Percentiles rank a stretch among this genome's conserved stretches.
Conservation (phyloP, 2,113 vertebrate genomes). For the Centropus bengalensis region DNA sequence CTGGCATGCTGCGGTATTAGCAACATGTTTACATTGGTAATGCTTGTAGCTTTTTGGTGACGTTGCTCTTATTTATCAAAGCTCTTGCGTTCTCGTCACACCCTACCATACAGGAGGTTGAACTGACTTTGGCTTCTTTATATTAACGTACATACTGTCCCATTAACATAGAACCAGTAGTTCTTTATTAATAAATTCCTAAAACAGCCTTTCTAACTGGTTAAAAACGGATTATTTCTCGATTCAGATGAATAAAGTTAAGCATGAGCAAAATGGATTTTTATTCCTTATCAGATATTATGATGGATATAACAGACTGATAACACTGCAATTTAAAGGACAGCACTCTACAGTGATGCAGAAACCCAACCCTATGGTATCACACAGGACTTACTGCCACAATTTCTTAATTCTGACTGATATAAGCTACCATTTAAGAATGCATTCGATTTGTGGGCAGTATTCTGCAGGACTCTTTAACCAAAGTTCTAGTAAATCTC, state of each 20-base stretch:
- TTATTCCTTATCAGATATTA: background rate
- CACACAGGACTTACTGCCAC: background rate
- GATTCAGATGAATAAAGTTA: background rate
- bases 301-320: background rate
- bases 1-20: background rate
- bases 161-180: background rate
- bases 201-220: background rate
- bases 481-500: background rate
- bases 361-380: background rate
- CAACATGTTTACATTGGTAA: background rate
- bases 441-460: background rate
- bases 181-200: background rate
- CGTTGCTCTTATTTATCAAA: background rate
- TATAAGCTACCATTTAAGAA: background rate
- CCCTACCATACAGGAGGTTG: background rate
- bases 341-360: background rate
- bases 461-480: background rate
- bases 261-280: background rate
- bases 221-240: background rate
- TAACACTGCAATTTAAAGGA: background rate
- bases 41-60: background rate
- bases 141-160: background rate
- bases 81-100: background rate
- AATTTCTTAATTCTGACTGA: background rate
- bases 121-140: background rate